Percentiles rank a stretch among this genome's conserved stretches.
Evolutionary conservation across 2,113 vertebrate species (phyloP).

Genomic region (Chloropsis cyanopogon): DNA sequence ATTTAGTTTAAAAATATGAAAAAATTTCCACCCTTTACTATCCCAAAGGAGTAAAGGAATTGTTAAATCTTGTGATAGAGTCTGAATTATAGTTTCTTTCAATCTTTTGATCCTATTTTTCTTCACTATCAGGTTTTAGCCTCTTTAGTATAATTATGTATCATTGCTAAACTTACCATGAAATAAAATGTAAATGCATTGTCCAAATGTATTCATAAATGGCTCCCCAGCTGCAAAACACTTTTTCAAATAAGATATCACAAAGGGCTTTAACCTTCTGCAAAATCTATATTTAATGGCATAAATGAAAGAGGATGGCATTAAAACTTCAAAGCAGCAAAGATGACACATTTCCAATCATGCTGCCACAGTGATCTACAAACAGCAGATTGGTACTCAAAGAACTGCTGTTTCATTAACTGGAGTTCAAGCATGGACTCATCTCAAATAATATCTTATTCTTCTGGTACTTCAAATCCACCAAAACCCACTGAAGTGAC

Average conservation of each 20-base stretch:
- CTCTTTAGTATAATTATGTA: not conserved
- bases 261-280: slow-evolving; percentile 31
- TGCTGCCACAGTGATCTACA: slow-evolving; percentile 17
- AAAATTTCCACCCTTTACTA: not conserved
- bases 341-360: slow-evolving; percentile 11
- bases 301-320: slow-evolving; percentile 19
- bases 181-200: not conserved
- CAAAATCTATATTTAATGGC: slow-evolving; percentile 50
- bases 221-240: not conserved
- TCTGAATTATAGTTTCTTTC: not conserved
- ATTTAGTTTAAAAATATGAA: not conserved
- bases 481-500: not conserved
- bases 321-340: slow-evolving; percentile 55
- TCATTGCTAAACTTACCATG: not conserved
- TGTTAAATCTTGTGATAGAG: not conserved
- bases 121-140: not conserved
- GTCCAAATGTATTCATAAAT: not conserved
- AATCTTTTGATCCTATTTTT: not conserved
- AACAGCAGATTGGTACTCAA: not conserved
- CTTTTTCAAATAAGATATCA: not conserved
- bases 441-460: not conserved
- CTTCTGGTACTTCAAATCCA: not conserved
- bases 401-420: not conserved
- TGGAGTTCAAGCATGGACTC: not conserved
- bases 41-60: not conserved